A percentile compares a stretch with the other conserved stretches of the same genome.
Conservation (phyloP, 2,797 vertebrate species). For the Sebastes baramenuke region DNA sequence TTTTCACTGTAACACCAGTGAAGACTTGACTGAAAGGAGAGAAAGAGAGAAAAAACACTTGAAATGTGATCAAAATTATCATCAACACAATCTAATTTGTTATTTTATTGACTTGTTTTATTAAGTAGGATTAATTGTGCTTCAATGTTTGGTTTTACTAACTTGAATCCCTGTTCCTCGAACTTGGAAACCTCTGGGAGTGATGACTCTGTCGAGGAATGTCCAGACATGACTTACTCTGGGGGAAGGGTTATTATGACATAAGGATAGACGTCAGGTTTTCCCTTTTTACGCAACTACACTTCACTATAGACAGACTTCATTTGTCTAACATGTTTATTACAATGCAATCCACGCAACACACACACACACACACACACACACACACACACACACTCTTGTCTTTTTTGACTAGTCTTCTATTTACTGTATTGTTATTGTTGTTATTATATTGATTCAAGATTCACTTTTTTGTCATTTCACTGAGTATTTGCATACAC, state of each 20-base stretch:
- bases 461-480: too few species aligned
- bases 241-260: background rate
- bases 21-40: too few species aligned
- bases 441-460: too few species aligned
- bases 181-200: background rate
- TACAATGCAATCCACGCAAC: too few species aligned
- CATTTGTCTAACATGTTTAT: background rate
- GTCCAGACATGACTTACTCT: background rate
- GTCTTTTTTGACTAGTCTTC: too few species aligned
- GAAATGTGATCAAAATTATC: too few species aligned
- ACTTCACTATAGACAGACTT: background rate
- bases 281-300: slow-evolving; percentile 10
- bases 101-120: background rate
- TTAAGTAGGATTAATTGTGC: fast-evolving
- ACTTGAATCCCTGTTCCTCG: background rate
- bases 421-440: too few species aligned
- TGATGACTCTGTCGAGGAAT: slow-evolving; percentile 37
- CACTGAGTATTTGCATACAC: too few species aligned
- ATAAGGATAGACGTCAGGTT: background rate
- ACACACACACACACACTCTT: too few species aligned
- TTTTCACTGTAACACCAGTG: background rate
- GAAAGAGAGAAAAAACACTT: too few species aligned
- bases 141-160: fast-evolving
- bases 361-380: too few species aligned
- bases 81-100: background rate